Evolutionary conservation across 2,888 invertebrate species (phyloP).

Genomic region (Orthonevra nobilis): DNA sequence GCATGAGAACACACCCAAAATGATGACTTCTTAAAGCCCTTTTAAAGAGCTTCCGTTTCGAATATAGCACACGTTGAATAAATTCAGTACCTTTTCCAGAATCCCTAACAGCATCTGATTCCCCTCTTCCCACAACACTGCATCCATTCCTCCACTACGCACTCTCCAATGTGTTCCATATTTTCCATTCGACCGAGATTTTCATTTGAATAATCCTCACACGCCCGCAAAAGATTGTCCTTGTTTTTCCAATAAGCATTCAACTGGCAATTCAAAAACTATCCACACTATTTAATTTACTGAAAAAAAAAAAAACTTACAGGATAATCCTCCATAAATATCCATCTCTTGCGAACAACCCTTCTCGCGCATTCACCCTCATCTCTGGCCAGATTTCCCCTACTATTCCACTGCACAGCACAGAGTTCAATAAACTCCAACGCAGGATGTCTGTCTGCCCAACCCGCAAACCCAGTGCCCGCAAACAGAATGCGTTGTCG

Average conservation of each 20-base stretch:
- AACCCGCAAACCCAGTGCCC: too few relatives aligned
- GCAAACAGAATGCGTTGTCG: too few relatives aligned
- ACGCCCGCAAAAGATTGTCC: neutral
- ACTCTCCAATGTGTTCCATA: neutral
- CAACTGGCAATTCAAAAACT: constrained; percentile 30
- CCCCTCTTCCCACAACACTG: neutral
- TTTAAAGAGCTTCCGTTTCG: constrained; percentile 24
- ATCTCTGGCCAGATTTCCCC: neutral
- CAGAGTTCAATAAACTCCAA: constrained; percentile 60
- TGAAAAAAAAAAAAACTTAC: too few relatives aligned
- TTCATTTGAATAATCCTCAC: constrained; percentile 16
- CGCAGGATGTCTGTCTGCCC: constrained; percentile 29
- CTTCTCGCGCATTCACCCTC: constrained; percentile 2
- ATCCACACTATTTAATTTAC: constrained; percentile 47
- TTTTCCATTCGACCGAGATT: constrained; percentile 8
- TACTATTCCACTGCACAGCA: constrained; percentile 15
- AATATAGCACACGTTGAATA: constrained; percentile 28
- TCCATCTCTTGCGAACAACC: constrained; percentile 5
- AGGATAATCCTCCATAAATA: constrained; percentile 57
- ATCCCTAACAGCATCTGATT: too few relatives aligned
- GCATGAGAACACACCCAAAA: too few relatives aligned
- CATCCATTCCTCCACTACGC: neutral
- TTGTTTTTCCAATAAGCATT: constrained; percentile 2
- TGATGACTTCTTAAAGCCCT: too few relatives aligned
- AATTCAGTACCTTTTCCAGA: neutral